phyloP scores from a whole-genome alignment of 2,888 invertebrate species.

The Yponomeuta cagnagella region DNA sequence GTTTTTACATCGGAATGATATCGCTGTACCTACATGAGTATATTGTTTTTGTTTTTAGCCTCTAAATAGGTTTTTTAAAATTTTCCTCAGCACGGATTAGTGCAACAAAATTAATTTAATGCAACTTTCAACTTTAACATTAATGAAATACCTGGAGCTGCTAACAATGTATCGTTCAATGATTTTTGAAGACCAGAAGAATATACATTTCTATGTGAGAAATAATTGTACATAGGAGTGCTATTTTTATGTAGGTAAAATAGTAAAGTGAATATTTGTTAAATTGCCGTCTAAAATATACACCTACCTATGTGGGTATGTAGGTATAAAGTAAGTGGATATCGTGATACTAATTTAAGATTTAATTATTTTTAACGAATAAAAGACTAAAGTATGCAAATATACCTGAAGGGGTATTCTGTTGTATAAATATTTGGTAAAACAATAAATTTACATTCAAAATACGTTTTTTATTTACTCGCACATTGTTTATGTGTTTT shows the following conservation, averaged over 20 bases:
- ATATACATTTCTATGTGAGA: too few relatives aligned
- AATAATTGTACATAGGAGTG: neutral
- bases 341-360: constrained; percentile 17
- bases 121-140: neutral
- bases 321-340: constrained; percentile 6
- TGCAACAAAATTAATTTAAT: neutral
- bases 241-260: neutral
- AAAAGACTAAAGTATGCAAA: constrained; percentile 6
- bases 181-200: too few relatives aligned
- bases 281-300: neutral
- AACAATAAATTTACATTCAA: constrained; percentile 1
- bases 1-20: too few relatives aligned
- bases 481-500: neutral
- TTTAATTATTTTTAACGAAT: constrained; percentile 4
- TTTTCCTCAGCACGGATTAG: too few relatives aligned
- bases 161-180: too few relatives aligned
- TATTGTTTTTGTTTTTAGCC: too few relatives aligned
- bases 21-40: too few relatives aligned
- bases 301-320: neutral
- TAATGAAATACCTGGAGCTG: too few relatives aligned
- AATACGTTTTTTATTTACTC: neutral
- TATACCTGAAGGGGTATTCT: neutral
- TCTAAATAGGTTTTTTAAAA: too few relatives aligned
- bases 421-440: constrained; percentile 3
- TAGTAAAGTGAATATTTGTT: neutral